phyloP scores from a whole-genome alignment of 1,140 invertebrate genomes.

The Ostrea denselamellosa region DNA sequence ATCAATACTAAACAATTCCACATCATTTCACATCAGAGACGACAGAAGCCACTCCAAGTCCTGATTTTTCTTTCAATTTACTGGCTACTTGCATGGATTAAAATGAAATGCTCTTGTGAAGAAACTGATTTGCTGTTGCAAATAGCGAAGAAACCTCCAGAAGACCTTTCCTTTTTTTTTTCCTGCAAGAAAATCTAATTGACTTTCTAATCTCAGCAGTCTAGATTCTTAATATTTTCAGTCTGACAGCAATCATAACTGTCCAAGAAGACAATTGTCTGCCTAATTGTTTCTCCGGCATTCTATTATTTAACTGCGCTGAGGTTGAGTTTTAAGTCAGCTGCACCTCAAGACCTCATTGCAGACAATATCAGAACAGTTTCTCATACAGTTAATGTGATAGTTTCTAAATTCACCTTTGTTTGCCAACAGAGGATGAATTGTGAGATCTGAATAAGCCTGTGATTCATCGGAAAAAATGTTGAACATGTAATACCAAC shows the following conservation, averaged over 20 bases:
- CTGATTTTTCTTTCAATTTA: not conserved
- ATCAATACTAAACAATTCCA: not conserved
- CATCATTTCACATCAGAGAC: not conserved
- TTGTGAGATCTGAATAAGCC: not conserved
- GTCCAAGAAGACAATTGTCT: not conserved
- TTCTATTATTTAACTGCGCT: not conserved
- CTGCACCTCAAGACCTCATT: slow-evolving; percentile 4
- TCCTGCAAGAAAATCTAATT: no score
- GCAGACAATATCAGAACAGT: slow-evolving; percentile 30
- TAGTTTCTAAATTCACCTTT: slow-evolving; percentile 24
- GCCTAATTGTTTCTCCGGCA: not conserved
- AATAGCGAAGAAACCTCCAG: no score
- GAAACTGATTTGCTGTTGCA: not conserved
- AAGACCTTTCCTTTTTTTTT: no score
- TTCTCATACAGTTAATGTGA: not conserved
- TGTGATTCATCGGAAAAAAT: not conserved
- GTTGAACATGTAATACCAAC: not conserved
- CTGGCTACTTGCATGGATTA: not conserved
- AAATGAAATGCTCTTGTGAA: not conserved
- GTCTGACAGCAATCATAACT: not conserved
- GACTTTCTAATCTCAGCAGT: no score
- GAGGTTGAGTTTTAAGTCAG: not conserved
- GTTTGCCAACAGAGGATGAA: not conserved
- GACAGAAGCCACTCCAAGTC: slow-evolving; percentile 3
- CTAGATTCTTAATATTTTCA: not conserved